Evolutionary conservation across 1,140 invertebrate genomes (phyloP), one percentile per base, ranked within the genome.

Genomic region (Aphelenchoides avenae): DNA sequence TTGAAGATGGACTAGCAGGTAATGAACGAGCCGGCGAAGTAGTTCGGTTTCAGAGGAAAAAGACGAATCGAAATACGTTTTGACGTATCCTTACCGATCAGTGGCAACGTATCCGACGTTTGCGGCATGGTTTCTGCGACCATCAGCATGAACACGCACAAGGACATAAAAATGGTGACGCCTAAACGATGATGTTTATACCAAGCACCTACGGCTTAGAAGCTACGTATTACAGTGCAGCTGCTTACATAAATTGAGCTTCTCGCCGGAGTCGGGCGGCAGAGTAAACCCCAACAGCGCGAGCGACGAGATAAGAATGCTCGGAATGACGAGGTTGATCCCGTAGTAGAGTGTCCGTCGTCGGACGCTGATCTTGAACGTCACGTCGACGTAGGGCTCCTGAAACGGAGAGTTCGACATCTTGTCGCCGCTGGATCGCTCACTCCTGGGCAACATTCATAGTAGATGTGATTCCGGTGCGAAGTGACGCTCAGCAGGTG

Each of bases 271-370:
- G 80, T 96, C 93, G 59, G 93, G 91, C 71, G 94, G 93, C 78
- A 98, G 84, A 54, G 92, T 92, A 82, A 98, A 99, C 65, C 93
- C 93, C 67, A 98, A 84, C 72, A 98, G 85, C 55, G 94, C 93
- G 87, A 99, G 91, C 60, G 91, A 93, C 70, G 93, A 91, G 78
- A 99, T 93, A 79, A 99, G 86, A 70, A 98, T 89, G 81, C 92
- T 97, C 54, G 94, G 94, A 73, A 98, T 89, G 79, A 98, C 96
- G 72, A 98, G 85, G 84, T 99, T 98, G 85, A 98, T 96, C 82
- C 95, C 95, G 84, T 98, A 98, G 84, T 98, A 98, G 64, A 98
- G 85, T 49, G 91, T 96, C 77, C 94, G 86, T 76, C 94, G 85
- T 76, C 93, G 85, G 79, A 99, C 94, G 79, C 58, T 40, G 42